Evolutionary conservation across 2,113 vertebrate species (phyloP).

Genomic region (Chrysochloris asiatica): DNA sequence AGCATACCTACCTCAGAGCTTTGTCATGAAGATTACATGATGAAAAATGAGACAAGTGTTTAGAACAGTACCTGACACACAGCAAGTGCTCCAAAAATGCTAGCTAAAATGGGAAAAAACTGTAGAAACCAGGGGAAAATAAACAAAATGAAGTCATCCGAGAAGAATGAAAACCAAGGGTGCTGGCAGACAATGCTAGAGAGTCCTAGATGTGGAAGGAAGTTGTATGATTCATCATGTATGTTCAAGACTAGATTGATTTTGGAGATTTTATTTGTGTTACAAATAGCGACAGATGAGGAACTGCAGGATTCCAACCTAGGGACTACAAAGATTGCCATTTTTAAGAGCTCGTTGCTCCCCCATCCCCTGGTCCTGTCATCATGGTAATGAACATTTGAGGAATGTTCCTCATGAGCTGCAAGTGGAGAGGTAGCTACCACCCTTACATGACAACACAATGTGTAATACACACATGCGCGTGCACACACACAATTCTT

Average conservation of each 20-base stretch:
- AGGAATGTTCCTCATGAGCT: slow-evolving; percentile 55
- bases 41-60: slow-evolving; percentile 44
- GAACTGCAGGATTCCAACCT: slow-evolving; percentile 31
- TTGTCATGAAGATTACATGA: slow-evolving; percentile 37
- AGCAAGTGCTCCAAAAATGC: slow-evolving; percentile 37
- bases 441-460: slow-evolving; percentile 75
- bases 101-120: slow-evolving; percentile 46
- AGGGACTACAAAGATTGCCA: slow-evolving; percentile 56
- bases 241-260: slow-evolving; percentile 31
- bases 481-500: slow-evolving; percentile 80
- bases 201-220: slow-evolving; percentile 52
- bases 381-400: slow-evolving; percentile 56
- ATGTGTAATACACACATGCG: slow-evolving; percentile 80
- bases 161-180: slow-evolving; percentile 46
- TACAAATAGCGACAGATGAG: slow-evolving; percentile 63
- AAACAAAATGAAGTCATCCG: slow-evolving; percentile 46
- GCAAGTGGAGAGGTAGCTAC: slow-evolving; percentile 83
- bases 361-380: slow-evolving; percentile 39
- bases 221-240: slow-evolving; percentile 47
- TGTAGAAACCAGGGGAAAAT: background rate
- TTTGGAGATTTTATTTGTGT: slow-evolving; percentile 51
- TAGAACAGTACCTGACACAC: slow-evolving; percentile 45
- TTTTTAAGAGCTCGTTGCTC: slow-evolving; percentile 64
- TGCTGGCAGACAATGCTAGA: slow-evolving; percentile 53
- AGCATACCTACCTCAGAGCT: slow-evolving; percentile 56